A percentile compares a stretch with the other conserved stretches of the same genome.
Conservation (phyloP, 1,140 invertebrate genomes). For the Drosophila bocki region DNA sequence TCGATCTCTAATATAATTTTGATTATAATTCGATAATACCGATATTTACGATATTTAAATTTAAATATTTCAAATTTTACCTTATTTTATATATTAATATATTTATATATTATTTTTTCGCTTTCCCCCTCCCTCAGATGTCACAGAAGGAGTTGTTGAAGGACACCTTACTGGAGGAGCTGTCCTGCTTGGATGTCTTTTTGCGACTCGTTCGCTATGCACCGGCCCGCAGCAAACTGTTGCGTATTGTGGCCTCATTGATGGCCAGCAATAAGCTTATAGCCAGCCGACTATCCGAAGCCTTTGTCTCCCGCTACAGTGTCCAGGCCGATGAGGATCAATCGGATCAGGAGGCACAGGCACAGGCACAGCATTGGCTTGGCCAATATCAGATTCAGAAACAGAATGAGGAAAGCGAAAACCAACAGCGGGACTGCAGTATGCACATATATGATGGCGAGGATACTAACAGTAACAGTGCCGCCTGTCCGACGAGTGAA, state of each 20-base stretch:
- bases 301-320: constrained; percentile 39
- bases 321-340: background rate
- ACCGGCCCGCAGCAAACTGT: constrained; percentile 88
- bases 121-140: constrained; percentile 86
- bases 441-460: constrained; percentile 8
- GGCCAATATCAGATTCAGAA: background rate
- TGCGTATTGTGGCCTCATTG: constrained; percentile 89
- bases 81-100: background rate
- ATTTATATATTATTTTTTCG: background rate
- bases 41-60: background rate
- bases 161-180: constrained; percentile 88
- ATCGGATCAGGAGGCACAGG: background rate
- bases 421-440: background rate
- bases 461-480: constrained; percentile 1
- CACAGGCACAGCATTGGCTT: background rate
- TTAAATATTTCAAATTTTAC: background rate
- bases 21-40: background rate
- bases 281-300: constrained; percentile 60
- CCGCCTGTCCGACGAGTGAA: background rate
- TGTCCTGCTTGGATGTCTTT: constrained; percentile 90
- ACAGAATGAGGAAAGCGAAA: background rate
- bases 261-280: constrained; percentile 68
- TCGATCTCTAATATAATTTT: too few species aligned
- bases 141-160: constrained; percentile 87
- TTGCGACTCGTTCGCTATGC: constrained; percentile 90